Base-by-base conservation (phyloP, 1,140 invertebrate genomes). In the Wasmannia auropunctata region DNA sequence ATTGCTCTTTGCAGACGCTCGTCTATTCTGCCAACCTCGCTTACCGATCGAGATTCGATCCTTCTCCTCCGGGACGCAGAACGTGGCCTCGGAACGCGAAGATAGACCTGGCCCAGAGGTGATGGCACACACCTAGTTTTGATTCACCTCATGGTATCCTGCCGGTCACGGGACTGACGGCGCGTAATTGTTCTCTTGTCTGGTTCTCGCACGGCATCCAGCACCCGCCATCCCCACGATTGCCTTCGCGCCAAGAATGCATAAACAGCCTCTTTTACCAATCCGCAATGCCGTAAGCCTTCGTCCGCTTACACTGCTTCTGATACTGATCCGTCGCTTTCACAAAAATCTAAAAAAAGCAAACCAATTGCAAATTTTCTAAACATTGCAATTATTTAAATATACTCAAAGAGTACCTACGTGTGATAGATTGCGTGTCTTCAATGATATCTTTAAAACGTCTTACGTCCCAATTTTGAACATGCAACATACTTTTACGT, bases 121-220 rank as follows among this genome's bases (percentile, higher is more conserved):
- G 91, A 91, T 91, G 86, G 88, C 90, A 83, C 87, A 85, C 79
- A 86, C 85, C 85, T 90, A 93, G 93, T 94, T 94, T 94, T 94
- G 93, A 94, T 94, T 94, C 93, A 91, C 92, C 93, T 92, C 93
- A 91, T 91, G 88, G 91, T 92, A 87, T 86, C 88, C 88, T 91
- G 87, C 93, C 91, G 93, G 92, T 93, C 92, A 93, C 92, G 91
- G 85, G 90, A 87, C 93, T 93, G 93, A 94, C 93, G 92, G 93
- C 91, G 92, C 91, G 93, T 94, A 94, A 94, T 94, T 94, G 93
- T 93, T 94, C 93, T 93, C 93, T 92, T 92, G 92, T 94, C 93
- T 92, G 93, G 43, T 91, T 91, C 92, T 91, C 87, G 81, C 87
- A 86, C 86, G 85, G 87, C 88, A 80, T 85, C 87, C 90, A 86